Base-by-base conservation (phyloP, 2,888 invertebrate genomes). In the Phortica okadai region DNA sequence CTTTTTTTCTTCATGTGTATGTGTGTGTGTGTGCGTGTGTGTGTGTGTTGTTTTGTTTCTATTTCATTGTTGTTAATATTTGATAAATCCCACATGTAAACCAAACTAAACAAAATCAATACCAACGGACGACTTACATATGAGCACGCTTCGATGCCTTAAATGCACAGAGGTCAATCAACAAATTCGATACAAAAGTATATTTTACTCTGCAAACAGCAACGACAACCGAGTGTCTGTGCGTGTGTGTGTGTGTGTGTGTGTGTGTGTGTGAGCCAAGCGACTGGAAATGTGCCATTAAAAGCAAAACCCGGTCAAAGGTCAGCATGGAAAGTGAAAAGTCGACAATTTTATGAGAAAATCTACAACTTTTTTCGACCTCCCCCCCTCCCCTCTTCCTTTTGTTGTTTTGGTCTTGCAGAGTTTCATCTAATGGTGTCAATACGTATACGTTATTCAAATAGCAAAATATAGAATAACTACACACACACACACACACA, bases 101-200 rank as follows among this genome's bases (percentile, higher is more conserved):
- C 83, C 78, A 81, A 82, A 82, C 84, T 78, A 81, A 82, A 74
- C 78, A 85, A 85, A 85, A 85, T 85, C 85, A 87, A 85, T 85
- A 85, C 82, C 50, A 50, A 14, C 6, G 8, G 50, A 50, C 33
- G 33, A 33, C 33, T 33, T 33, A 33, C 33, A 50, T 6, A 50
- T 50, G 50, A 50, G 50, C 50, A 50, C 14, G 50, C 50, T 3
- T 50, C 50, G 14, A 50, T 50, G 50, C 14, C 14, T 50, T 14
- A 14, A 50, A 50, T 50, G 8, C 50, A 50, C 14, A 50, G 50
- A 14, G 50, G 50, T 14, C 14, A 14, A 8, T 50, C 14, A 14
- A 14, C 14, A 50, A 50, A 33, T 33, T 33, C 33, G 33, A 33
- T 33, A 33, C 33, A 33, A 33, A 33, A 33, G 21, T 21, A 21